These are phyloP conservation scores for Drosophila grimshawi DNA, from an alignment of 1,140 invertebrate species.

Conservation along the genomic window DNA sequence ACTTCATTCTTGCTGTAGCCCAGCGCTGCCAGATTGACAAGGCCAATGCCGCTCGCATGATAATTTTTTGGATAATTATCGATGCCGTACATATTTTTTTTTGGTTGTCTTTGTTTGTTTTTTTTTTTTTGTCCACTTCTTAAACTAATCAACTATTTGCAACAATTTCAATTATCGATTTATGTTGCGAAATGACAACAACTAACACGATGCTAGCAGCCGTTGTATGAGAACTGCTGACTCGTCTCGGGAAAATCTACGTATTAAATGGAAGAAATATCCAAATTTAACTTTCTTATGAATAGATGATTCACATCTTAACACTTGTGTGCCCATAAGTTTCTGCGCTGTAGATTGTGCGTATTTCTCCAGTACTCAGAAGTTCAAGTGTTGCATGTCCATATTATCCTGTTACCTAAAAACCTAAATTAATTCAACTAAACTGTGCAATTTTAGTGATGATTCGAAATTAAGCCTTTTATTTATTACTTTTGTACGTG, in stretches of 20 bases:
- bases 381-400: not conserved
- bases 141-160: conserved; percentile 2
- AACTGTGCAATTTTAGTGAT: not conserved
- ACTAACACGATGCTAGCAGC: conserved; percentile 32
- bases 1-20: conserved; percentile 80
- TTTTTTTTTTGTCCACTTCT: conserved; percentile 4
- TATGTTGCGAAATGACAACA: conserved; percentile 38
- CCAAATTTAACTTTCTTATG: conserved; percentile 75
- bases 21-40: conserved; percentile 77
- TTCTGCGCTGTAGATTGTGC: not conserved
- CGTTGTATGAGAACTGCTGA: conserved; percentile 68
- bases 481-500: not conserved
- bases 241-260: conserved; percentile 61
- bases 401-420: not conserved
- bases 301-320: conserved; percentile 73
- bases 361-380: not conserved
- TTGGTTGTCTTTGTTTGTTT: conserved; percentile 1
- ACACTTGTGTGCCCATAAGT: conserved; percentile 46
- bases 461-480: not conserved
- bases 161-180: conserved; percentile 20
- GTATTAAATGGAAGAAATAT: conserved; percentile 74
- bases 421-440: not conserved
- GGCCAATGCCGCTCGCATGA: conserved; percentile 81
- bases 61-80: conserved; percentile 83
- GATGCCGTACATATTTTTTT: conserved; percentile 69